Conservation (phyloP, 2,888 invertebrate genomes). For the Cheilosia vulpina region DNA sequence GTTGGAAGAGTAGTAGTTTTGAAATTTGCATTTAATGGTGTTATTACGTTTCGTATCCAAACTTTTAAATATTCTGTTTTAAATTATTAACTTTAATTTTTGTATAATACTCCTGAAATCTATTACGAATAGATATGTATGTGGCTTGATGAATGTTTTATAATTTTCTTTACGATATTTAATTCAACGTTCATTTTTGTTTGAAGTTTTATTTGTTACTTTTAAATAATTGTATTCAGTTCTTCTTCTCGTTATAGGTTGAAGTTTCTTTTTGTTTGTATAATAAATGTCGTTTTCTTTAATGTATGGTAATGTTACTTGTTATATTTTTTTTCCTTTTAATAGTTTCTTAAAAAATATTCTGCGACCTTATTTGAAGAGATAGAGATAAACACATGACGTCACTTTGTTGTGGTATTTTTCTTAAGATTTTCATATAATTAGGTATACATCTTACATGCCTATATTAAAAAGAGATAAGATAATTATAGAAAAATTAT, state of each 20-base stretch:
- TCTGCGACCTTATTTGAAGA: constrained; percentile 72
- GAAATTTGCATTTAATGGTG: constrained; percentile 8
- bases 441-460: constrained; percentile 74
- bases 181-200: constrained; percentile 24
- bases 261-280: constrained; percentile 30
- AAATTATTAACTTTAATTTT: constrained; percentile 16
- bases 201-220: constrained; percentile 13
- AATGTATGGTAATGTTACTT: constrained; percentile 11
- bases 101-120: constrained; percentile 45
- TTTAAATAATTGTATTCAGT: constrained; percentile 49
- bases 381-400: constrained; percentile 73
- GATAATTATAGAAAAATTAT: constrained; percentile 66
- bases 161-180: constrained; percentile 16
- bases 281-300: constrained; percentile 26
- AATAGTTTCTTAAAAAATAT: constrained; percentile 61
- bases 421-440: constrained; percentile 66
- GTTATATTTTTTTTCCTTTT: not conserved
- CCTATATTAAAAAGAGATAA: constrained; percentile 73
- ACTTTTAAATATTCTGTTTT: constrained; percentile 7
- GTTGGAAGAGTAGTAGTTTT: not conserved
- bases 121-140: constrained; percentile 67
- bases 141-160: constrained; percentile 44
- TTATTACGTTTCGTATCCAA: constrained; percentile 17
- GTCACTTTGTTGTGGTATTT: constrained; percentile 71
- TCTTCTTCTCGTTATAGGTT: constrained; percentile 35